phyloP scores from a whole-genome alignment of 2,797 vertebrate species.

The Agapornis canus region DNA sequence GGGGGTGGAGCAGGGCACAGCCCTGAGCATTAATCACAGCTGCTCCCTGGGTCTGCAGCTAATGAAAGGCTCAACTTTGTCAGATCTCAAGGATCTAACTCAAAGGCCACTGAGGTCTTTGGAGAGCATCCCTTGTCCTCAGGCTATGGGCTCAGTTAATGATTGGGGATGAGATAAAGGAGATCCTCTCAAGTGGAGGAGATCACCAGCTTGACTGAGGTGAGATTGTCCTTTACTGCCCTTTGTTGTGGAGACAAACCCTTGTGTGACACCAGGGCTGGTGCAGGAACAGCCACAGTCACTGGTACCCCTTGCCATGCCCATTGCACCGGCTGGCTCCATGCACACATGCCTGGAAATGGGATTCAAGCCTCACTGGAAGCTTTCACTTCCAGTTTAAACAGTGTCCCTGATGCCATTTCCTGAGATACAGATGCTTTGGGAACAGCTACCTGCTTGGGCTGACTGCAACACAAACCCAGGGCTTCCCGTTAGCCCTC shows the following conservation, averaged over 20 bases:
- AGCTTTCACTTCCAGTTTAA: neutral
- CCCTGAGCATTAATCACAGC: neutral
- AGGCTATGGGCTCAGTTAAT: neutral
- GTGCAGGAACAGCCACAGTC: neutral
- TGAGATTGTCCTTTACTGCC: neutral
- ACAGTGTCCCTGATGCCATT: neutral
- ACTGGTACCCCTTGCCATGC: neutral
- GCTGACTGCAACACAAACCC: neutral
- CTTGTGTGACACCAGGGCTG: neutral
- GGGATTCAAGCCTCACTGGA: neutral
- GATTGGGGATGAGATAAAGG: neutral
- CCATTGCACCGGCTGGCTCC: accelerated
- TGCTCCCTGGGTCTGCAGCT: neutral
- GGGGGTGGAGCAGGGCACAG: neutral
- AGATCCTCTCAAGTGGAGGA: neutral
- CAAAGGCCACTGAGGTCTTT: neutral
- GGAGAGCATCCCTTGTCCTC: neutral
- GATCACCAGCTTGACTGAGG: neutral
- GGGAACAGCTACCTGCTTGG: neutral
- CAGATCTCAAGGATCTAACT: neutral
- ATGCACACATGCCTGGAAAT: accelerated
- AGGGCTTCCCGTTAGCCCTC: neutral
- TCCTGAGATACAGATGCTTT: neutral
- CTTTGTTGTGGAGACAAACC: neutral
- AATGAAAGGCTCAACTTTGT: neutral